phyloP scores from a whole-genome alignment of 2,797 vertebrate genomes.

The Cephalopachus bancanus region DNA sequence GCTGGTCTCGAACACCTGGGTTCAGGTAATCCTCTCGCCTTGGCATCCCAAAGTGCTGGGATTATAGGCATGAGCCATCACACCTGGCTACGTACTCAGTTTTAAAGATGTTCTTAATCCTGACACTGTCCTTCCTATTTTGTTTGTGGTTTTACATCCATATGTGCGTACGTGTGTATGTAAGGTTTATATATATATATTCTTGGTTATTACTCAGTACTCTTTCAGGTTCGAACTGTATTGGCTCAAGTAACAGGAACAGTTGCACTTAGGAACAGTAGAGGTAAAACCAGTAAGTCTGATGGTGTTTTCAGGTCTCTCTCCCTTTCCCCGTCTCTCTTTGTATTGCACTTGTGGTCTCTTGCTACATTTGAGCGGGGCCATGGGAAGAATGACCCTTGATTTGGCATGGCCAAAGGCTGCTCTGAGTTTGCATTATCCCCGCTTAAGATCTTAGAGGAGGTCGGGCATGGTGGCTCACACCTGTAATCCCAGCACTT shows the following conservation, averaged over 20 bases:
- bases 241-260: not conserved
- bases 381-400: not conserved
- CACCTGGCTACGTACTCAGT: not conserved
- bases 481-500: too few species aligned
- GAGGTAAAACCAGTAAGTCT: not conserved
- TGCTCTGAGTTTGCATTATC: not conserved
- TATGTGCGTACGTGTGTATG: not conserved
- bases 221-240: not conserved
- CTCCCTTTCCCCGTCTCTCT: not conserved
- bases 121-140: constrained; percentile 35
- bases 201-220: not conserved
- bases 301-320: not conserved
- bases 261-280: too few species aligned
- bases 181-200: not conserved
- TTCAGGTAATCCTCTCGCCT: too few species aligned
- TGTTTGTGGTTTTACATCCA: not conserved
- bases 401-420: not conserved
- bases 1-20: too few species aligned
- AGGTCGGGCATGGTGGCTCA: not conserved
- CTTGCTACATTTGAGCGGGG: not conserved
- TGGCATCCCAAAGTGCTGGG: not conserved
- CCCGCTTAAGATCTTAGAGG: not conserved
- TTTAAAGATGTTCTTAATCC: not conserved
- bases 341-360: not conserved
- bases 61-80: not conserved